Evolutionary conservation across 1,140 invertebrate species (phyloP), one percentile per base, ranked within the genome.

Genomic region (Papilio helenus): DNA sequence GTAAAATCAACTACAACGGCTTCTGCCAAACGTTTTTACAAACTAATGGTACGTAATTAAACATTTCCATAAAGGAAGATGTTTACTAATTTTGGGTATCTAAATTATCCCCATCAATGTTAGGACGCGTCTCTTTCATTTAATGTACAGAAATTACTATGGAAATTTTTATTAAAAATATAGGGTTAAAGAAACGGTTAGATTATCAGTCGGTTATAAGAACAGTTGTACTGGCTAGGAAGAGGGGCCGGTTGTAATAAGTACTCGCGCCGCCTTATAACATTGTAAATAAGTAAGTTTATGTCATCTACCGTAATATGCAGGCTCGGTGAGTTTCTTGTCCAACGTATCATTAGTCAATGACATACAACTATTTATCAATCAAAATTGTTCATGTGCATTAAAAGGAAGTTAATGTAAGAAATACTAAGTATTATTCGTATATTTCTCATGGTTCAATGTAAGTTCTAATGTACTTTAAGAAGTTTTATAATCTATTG

Each of bases 361-460:
- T 74, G 72, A 74, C 72, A 74, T 49, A 74, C 72, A 74, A 74
- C 72, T 74, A 74, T 74, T 74, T 74, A 74, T 74, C 72, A 18
- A 74, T 74, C 72, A 74, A 74, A 74, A 74, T 74, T 49, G 72
- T 51, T 74, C n/a, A 23, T 14, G 23, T 46, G 20, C 20, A 74
- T 74, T 74, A 23, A 49, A 46, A 74, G 72, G 44, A 74, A 29
- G n/a, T 74, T 74, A 74, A 74, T 74, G n/a, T 23, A 42, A 9
- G 39, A 74, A 39, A n/a, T 71, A 4, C n/a, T 72, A 51, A 3
- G 42, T 44, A 46, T 68, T 68, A 29, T 29, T 29, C 20, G 58
- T 26, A 61, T 23, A 68, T 34, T 29, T 68, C 26, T 68, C 12
- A 29, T 18, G 14, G 58, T 61, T 23, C 12, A 34, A 34, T 34